A percentile compares a stretch with the other conserved stretches of the same genome.
phyloP scores from a whole-genome alignment of 2,797 vertebrate genomes.

The Loriculus beryllinus region DNA sequence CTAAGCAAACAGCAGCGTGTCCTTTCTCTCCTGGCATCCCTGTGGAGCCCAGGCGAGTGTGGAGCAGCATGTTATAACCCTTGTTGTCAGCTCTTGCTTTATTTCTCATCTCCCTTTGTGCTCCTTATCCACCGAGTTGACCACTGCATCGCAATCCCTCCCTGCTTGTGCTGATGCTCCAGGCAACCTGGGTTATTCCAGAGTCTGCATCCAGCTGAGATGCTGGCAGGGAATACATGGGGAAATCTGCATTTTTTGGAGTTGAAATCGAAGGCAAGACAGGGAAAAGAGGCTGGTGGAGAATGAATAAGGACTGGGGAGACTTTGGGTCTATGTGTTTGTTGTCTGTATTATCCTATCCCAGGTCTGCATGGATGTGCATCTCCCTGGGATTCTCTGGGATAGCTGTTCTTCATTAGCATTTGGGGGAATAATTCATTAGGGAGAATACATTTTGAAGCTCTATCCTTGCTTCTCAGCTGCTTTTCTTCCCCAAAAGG shows the following conservation, averaged over 20 bases:
- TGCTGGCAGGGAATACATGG: rapidly evolving
- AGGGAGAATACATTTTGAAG: background rate
- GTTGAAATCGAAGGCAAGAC: background rate
- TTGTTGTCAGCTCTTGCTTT: background rate
- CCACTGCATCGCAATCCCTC: background rate
- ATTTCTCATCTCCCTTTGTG: background rate
- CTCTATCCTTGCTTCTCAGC: background rate
- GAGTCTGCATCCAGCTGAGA: background rate
- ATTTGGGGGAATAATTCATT: background rate
- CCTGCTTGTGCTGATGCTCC: background rate
- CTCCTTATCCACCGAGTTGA: background rate
- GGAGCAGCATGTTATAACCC: background rate
- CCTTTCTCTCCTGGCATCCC: background rate
- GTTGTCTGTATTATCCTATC: background rate
- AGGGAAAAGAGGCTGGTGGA: background rate
- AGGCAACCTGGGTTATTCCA: background rate
- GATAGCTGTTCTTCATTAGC: background rate
- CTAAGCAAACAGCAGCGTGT: background rate
- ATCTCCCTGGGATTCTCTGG: background rate
- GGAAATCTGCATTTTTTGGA: background rate
- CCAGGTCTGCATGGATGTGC: background rate
- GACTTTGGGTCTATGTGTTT: background rate
- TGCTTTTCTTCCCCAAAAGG: background rate
- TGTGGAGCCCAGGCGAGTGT: background rate
- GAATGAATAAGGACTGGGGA: rapidly evolving